A percentile compares a stretch with the other conserved stretches of the same genome.
These are phyloP conservation scores for Microctonus hyperodae DNA, from an alignment of 2,888 invertebrate genomes.

Conservation along the genomic window DNA sequence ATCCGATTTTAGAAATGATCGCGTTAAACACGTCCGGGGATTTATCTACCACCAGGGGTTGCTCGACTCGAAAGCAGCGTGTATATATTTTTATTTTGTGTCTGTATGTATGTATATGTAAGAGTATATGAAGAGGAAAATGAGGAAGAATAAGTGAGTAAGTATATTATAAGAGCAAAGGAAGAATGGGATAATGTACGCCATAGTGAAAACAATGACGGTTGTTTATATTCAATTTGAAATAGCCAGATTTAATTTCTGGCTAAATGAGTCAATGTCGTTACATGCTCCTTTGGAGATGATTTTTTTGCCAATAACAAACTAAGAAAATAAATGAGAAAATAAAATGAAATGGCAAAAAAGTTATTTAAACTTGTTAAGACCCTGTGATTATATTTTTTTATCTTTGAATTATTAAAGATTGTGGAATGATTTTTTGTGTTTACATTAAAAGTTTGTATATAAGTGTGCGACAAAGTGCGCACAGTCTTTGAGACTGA, in stretches of 20 bases:
- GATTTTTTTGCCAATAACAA: too few relatives aligned
- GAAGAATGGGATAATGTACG: too few relatives aligned
- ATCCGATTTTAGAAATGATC: conserved; percentile 61
- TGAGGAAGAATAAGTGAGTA: too few relatives aligned
- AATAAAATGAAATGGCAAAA: conserved; percentile 10
- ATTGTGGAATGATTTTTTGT: conserved; percentile 22
- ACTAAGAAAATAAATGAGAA: conserved; percentile 37
- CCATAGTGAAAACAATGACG: too few relatives aligned
- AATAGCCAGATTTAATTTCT: conserved; percentile 37
- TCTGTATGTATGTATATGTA: too few relatives aligned
- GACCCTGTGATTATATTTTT: conserved; percentile 15
- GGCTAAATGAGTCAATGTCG: too few relatives aligned
- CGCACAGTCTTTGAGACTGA: conserved; percentile 49
- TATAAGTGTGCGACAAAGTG: conserved; percentile 42
- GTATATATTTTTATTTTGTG: background rate
- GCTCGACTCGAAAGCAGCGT: conserved; percentile 6
- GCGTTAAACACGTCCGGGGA: conserved; percentile 57
- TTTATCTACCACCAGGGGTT: conserved; percentile 37
- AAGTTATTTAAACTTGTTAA: background rate
- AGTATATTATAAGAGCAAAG: background rate
- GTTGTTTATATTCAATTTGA: conserved; percentile 51
- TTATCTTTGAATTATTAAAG: conserved; percentile 25
- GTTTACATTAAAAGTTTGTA: background rate
- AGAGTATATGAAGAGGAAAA: background rate
- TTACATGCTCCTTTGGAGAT: too few relatives aligned